Base-by-base conservation (phyloP, 2,888 invertebrate species). In the Strigamia maritima region DNA sequence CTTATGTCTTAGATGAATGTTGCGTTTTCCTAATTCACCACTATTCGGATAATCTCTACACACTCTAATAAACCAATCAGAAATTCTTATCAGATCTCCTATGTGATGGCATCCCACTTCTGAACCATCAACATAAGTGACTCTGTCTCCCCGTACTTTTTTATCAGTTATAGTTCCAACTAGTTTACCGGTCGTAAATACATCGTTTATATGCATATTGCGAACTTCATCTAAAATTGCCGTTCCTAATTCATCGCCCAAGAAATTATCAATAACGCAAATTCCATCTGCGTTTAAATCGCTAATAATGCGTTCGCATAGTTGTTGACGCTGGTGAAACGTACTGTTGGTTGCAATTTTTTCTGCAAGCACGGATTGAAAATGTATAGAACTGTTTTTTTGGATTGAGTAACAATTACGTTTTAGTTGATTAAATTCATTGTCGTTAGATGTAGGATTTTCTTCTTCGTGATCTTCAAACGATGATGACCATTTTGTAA, bases 261-360 rank as follows among this genome's bases (percentile, higher is more conserved):
- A 88, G 86, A 97, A 97, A 88, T 93, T 92, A 86, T 97, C 94
- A 60, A 97, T 90, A 75, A 96, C 96, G 87, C 96, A 97, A 70
- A 97, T 91, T 82, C 97, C 97, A 86, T 93, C 97, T 81, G 90
- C 89, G 83, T 93, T 91, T 92, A 96, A 92, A 84, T 96, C 95
- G 80, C 89, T 89, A 76, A 95, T 92, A 80, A 96, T 92, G 85
- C 91, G 81, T 2, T 79, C 24, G 19, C 79, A 79, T 65, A 80
- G 80, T 19, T 14, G 8, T 12, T 49, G 49, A 38, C 38, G n/a
- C 7, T 8, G 44, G 10, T n/a, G n/a, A n/a, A n/a, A n/a, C 40
- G 14, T 22, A 8, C 19, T 77, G 77, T 77, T 77, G 24, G 4
- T 16, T 12, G 49, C 3, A 24, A 77, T 49, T 22, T 22, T 24